Evolutionary conservation across 2,797 vertebrate genomes (phyloP).

Genomic region (Acanthiza pusilla): DNA sequence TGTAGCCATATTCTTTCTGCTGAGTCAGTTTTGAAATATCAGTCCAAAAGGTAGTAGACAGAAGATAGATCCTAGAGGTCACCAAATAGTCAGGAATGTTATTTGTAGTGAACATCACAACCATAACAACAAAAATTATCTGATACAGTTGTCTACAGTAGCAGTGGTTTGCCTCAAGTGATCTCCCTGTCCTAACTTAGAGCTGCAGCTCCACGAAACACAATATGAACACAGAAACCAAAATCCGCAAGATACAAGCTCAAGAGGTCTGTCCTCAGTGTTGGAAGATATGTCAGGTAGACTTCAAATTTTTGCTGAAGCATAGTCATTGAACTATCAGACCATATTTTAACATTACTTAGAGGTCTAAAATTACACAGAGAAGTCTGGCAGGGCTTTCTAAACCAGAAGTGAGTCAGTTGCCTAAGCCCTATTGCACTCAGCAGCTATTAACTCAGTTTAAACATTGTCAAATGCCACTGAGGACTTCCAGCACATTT

Average conservation of each 20-base stretch:
- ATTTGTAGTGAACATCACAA: not conserved
- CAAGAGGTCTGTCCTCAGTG: not conserved
- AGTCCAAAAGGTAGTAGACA: not conserved
- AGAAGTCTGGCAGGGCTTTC: not conserved
- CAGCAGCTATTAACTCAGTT: not conserved
- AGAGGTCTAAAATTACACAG: not conserved
- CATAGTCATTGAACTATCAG: not conserved
- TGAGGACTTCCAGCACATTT: not conserved
- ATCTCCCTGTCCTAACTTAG: not conserved
- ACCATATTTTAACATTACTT: not conserved
- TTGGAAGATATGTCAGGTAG: not conserved
- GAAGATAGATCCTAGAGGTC: not conserved
- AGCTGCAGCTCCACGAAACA: not conserved
- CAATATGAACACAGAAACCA: accelerated
- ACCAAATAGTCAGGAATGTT: not conserved
- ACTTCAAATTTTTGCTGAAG: not conserved
- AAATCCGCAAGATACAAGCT: not conserved
- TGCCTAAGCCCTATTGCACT: not conserved
- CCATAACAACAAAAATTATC: not conserved
- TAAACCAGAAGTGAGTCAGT: not conserved
- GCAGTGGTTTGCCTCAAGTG: not conserved
- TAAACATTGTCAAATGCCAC: not conserved
- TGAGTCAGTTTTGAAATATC: not conserved
- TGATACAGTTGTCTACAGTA: not conserved
- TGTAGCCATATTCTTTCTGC: not conserved